Evolutionary conservation across 2,888 invertebrate species (phyloP), one percentile per base, ranked within the genome.

Genomic region (Eucera pruinosa): DNA sequence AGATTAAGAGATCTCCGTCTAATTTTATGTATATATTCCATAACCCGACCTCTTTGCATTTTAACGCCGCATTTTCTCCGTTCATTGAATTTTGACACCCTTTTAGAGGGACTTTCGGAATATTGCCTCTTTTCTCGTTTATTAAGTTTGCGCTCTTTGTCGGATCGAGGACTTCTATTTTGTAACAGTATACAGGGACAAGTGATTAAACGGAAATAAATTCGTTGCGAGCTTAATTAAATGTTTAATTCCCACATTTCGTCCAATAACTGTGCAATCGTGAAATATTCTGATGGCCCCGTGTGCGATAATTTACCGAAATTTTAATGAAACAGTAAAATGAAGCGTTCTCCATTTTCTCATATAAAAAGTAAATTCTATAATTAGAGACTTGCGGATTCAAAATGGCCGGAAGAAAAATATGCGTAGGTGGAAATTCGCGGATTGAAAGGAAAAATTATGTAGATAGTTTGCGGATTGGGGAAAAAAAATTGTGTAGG

Each of bases 1-100:
- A 61, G 39, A 75, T 72, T 72, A 75, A 64, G 65, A 23, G 60
- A 52, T 54, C 71, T 18, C 33, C 39, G 39, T 75, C 73, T 75
- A 65, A 75, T 74, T 71, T 74, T 55, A 75, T 75, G 75, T 75
- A 75, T 75, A 65, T 65, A 72, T 75, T 75, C 73, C 47, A 57
- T 72, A 65, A 75, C 55, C 55, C 58, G 15, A 25, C 57, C 66
- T 50, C 58, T 72, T 71, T 62, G 74, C 55, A 71, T 71, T 71
- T 71, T 64, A 62, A 74, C 36, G 20, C 20, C 54, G 54, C 23
- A 25, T 15, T 25, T 52, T 60, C 58, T 30, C 36, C 57, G 36
- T 50, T 43, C 64, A 54, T 52, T 52, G 73, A 71, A 74, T 64
- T 74, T 62, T 55, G 57, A 62, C 43, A 71, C 43, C 50, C 57